Conservation (phyloP, 1,140 invertebrate genomes). For the Aphaenogaster ashmeadi region DNA sequence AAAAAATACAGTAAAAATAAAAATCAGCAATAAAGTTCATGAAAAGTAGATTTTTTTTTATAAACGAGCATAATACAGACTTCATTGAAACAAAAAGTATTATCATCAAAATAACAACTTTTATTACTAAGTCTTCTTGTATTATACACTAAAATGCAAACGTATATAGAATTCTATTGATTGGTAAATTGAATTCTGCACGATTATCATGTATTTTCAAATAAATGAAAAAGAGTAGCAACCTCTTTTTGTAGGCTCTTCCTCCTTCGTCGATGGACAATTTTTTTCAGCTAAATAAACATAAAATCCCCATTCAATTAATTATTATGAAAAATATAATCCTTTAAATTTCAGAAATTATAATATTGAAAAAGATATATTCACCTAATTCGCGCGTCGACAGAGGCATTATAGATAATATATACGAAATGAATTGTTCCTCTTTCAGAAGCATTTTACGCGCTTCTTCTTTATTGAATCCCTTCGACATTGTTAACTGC, state of each 20-base stretch:
- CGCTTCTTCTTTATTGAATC: conserved; percentile 81
- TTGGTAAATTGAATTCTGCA: not conserved
- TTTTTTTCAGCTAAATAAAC: conserved; percentile 38
- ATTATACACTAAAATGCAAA: not conserved
- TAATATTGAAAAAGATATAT: conserved; percentile 43
- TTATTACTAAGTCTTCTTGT: not conserved
- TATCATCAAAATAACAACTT: not conserved
- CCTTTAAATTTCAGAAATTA: not conserved
- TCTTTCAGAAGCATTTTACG: conserved; percentile 82
- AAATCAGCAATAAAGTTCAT: conserved; percentile 3
- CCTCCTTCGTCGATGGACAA: not conserved
- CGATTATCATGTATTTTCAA: not conserved
- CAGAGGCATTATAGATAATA: conserved; percentile 85
- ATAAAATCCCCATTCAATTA: not conserved
- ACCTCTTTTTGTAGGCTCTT: conserved; percentile 15
- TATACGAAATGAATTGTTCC: conserved; percentile 84
- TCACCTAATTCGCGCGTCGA: conserved; percentile 79
- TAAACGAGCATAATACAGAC: not conserved
- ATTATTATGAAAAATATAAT: conserved; percentile 9
- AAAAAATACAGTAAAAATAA: conserved; percentile 27
- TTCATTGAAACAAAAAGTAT: not conserved
- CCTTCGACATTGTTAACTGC: conserved; percentile 82
- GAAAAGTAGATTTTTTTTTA: not conserved
- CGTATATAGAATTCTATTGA: not conserved
- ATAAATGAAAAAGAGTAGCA: conserved; percentile 21